A percentile compares a stretch with the other conserved stretches of the same genome.
These are phyloP conservation scores for Asarcornis scutulata DNA, from an alignment of 2,113 vertebrate species.

Conservation along the genomic window DNA sequence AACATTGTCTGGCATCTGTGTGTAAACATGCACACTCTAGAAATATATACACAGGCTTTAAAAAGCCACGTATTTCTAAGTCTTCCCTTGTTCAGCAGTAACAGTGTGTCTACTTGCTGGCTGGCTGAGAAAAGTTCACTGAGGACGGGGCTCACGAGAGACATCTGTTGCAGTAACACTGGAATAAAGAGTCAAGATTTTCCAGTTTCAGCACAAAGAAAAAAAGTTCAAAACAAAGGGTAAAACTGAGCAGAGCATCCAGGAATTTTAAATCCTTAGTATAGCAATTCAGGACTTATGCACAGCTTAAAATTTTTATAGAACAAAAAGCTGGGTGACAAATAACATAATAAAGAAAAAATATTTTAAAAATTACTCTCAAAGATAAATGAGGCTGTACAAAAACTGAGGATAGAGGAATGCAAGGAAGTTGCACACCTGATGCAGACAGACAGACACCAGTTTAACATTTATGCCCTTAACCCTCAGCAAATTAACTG, in stretches of 20 bases:
- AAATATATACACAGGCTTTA: neutral
- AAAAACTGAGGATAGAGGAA: neutral
- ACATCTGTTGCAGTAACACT: neutral
- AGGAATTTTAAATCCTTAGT: neutral
- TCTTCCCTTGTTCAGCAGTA: neutral
- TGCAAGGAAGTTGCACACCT: neutral
- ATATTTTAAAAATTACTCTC: neutral
- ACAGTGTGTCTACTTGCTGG: neutral
- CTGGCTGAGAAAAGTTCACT: accelerated
- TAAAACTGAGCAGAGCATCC: neutral
- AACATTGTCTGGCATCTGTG: neutral
- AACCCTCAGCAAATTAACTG: neutral
- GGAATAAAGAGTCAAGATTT: neutral
- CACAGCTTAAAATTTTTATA: neutral
- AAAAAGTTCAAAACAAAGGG: neutral
- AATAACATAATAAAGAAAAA: neutral
- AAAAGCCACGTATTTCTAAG: accelerated
- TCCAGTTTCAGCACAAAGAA: neutral
- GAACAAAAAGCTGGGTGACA: neutral
- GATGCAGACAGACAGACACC: neutral
- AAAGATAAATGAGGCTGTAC: neutral
- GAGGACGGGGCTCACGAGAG: neutral
- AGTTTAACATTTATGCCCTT: neutral
- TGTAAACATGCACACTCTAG: neutral
- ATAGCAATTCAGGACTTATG: neutral